Percentiles rank a stretch among this genome's conserved stretches.
Evolutionary conservation across 1,140 invertebrate genomes (phyloP).

Genomic region (Pseudomyrmex cubaensis): DNA sequence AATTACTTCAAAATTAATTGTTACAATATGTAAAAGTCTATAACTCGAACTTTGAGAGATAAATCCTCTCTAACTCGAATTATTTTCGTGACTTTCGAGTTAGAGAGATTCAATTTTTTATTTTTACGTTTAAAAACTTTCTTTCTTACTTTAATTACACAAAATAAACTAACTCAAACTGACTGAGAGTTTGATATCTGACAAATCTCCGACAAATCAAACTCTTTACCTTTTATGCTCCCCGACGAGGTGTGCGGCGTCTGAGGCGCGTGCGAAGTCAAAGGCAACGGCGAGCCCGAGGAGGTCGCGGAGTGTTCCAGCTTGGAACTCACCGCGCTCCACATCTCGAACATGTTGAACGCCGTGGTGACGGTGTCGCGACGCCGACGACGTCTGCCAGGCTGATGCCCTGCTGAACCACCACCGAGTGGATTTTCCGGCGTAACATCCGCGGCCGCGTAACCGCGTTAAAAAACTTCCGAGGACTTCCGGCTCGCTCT

Average conservation of each 20-base stretch:
- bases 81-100: too few species aligned
- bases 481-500: neutral
- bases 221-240: constrained; percentile 92
- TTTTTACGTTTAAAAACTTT: too few species aligned
- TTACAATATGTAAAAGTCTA: too few species aligned
- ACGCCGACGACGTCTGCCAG: constrained; percentile 56
- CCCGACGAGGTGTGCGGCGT: constrained; percentile 92
- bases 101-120: too few species aligned
- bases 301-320: constrained; percentile 88
- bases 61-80: too few species aligned
- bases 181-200: neutral
- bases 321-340: constrained; percentile 93
- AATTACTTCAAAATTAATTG: too few species aligned
- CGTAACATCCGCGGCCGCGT: constrained; percentile 70
- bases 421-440: constrained; percentile 59
- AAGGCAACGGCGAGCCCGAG: constrained; percentile 83
- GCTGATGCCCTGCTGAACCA: constrained; percentile 64
- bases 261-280: constrained; percentile 86
- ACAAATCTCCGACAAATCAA: neutral
- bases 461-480: constrained; percentile 41
- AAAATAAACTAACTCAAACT: neutral
- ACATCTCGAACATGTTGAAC: constrained; percentile 94
- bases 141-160: too few species aligned
- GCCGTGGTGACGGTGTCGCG: constrained; percentile 83
- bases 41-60: too few species aligned